Conservation (phyloP, 1,140 invertebrate species). For the Lethrus apterus region DNA sequence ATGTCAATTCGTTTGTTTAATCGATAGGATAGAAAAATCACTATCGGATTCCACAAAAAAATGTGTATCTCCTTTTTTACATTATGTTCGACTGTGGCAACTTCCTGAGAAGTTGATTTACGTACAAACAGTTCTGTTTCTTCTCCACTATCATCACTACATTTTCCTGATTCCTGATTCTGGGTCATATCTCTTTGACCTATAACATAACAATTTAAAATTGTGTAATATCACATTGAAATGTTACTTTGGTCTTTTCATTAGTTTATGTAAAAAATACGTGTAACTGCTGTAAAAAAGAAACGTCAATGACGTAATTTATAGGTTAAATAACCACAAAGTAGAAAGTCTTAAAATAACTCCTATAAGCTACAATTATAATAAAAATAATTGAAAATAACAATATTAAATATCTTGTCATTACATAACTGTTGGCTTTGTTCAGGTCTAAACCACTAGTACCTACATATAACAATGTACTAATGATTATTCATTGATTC, state of each 20-base stretch:
- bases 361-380: background rate
- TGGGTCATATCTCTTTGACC: conserved; percentile 2
- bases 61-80: conserved; percentile 65
- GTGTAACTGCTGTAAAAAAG: background rate
- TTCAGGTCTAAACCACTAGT: no score
- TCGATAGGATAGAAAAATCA: no score
- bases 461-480: no score
- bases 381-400: no score
- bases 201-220: background rate
- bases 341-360: conserved; percentile 1
- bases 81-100: conserved; percentile 52
- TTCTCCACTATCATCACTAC: conserved; percentile 31
- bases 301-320: conserved; percentile 3
- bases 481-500: no score
- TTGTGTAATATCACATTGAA: background rate
- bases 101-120: conserved; percentile 27
- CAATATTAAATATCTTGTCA: no score
- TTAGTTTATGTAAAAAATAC: conserved; percentile 7
- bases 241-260: conserved; percentile 14
- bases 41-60: no score
- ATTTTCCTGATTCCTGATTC: conserved; percentile 7
- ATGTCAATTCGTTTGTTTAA: no score
- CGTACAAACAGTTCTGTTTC: conserved; percentile 35
- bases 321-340: conserved; percentile 10
- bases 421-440: no score